A percentile compares a stretch with the other conserved stretches of the same genome.
phyloP scores from a whole-genome alignment of 2,888 invertebrate genomes.

The Tinea pellionella region DNA sequence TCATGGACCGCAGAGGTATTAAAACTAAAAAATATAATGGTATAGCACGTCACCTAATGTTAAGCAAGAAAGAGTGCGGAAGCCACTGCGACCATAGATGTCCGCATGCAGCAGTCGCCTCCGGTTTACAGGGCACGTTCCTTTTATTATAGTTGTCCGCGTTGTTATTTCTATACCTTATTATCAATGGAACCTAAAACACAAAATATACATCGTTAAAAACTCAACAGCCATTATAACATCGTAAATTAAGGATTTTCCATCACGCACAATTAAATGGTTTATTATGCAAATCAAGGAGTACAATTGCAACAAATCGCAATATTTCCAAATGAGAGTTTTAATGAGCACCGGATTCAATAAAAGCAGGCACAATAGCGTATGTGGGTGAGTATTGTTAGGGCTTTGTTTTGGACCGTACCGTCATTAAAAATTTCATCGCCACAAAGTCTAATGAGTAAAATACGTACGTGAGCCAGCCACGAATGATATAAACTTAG shows the following conservation, averaged over 20 bases:
- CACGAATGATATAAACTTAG: neutral
- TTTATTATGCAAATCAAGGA: slow-evolving; percentile 2
- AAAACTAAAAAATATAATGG: too few species aligned
- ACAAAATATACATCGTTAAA: too few species aligned
- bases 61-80: too few species aligned
- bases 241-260: neutral
- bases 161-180: too few species aligned
- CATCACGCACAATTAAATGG: slow-evolving; percentile 1
- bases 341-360: slow-evolving; percentile 61
- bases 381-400: slow-evolving; percentile 50
- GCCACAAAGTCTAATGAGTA: slow-evolving; percentile 51
- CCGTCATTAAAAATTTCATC: slow-evolving; percentile 51
- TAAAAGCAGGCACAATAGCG: slow-evolving; percentile 54
- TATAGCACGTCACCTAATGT: too few species aligned
- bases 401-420: slow-evolving; percentile 40
- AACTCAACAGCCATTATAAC: too few species aligned
- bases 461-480: slow-evolving; percentile 17
- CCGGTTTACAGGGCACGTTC: too few species aligned
- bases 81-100: too few species aligned
- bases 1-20: too few species aligned
- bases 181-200: too few species aligned
- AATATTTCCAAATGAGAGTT: slow-evolving; percentile 22
- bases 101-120: too few species aligned
- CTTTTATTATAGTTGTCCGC: too few species aligned
- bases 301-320: slow-evolving; percentile 6